Evolutionary conservation across 1,140 invertebrate genomes (phyloP).

Genomic region (Galendromus occidentalis): DNA sequence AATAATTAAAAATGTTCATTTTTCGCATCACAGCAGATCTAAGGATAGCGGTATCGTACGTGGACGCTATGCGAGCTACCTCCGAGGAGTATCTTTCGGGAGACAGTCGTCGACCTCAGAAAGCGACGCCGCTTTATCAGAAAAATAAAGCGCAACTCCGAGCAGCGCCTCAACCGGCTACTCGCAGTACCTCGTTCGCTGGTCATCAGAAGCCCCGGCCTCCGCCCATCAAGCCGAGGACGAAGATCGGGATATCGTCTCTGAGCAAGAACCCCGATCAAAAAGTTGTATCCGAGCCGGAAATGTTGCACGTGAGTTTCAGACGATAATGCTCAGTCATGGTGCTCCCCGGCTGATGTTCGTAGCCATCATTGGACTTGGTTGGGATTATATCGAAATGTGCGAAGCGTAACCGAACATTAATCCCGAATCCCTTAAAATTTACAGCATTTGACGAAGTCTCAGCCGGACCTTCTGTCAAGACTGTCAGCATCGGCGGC

Average conservation of each 20-base stretch:
- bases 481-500: conserved; percentile 18
- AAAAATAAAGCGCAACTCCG: not conserved
- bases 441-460: not conserved
- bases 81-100: conserved; percentile 1
- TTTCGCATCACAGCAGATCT: not conserved
- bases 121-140: not conserved
- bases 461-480: conserved; percentile 13
- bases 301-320: not conserved
- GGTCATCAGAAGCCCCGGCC: conserved; percentile 3
- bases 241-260: conserved; percentile 15
- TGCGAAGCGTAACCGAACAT: no score
- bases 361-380: no score
- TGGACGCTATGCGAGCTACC: not conserved
- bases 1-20: not conserved
- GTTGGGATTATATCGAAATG: no score
- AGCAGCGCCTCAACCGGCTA: not conserved
- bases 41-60: conserved; percentile 4
- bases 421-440: no score
- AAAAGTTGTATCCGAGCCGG: not conserved
- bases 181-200: not conserved
- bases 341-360: no score
- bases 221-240: conserved; percentile 9
- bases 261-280: not conserved
- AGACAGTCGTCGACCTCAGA: not conserved
- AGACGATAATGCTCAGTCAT: not conserved